Base-by-base conservation (phyloP, 1,140 invertebrate species). In the Aphaenogaster ashmeadi region DNA sequence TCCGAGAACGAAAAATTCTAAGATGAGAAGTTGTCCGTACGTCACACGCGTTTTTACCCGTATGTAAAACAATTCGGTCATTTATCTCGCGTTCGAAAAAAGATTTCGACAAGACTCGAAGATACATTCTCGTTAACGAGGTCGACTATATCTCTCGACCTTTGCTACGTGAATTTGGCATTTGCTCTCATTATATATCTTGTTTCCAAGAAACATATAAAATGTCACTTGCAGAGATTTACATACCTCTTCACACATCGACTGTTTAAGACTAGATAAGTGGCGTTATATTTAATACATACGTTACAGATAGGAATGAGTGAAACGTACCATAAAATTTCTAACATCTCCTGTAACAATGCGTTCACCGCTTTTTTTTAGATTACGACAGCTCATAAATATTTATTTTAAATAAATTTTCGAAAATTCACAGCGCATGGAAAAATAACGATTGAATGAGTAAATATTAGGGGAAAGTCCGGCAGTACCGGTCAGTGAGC, bases 121-220 rank as follows among this genome's bases (percentile, higher is more conserved):
- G 33, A 75, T 13, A 13, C n/a, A 36, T 21, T 54, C 38, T 60
- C 41, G 33, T 4, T 78, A 78, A 62, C 8, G 41, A 50, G 54
- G 38, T 58, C 36, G 38, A 36, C 5, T 50, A 56, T 78, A 75
- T 86, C 50, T 41, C n/a, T 75, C 33, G 50, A 79, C 64, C 74
- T 44, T 33, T 79, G 33, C 13, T 52, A 15, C 11, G 56, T 54
- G 58, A 81, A 75, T 60, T 64, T 15, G 36, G 3, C 15, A 33
- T 21, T 11, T 78, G n/a, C 3, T 36, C 58, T 83, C 54, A 44
- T 79, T 21, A 27, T 13, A 1, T 77, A 66, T 87, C 47, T 87
- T 58, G 18, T 47, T 72, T 84, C 11, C 18, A 33, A 56, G 44
- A 84, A 77, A 36, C 33, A 6, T 7, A 1, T 21, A 44, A 27